Percentiles rank a stretch among this genome's conserved stretches.
These are phyloP conservation scores for Torymus tubicola DNA, from an alignment of 2,888 invertebrate species.

Conservation along the genomic window DNA sequence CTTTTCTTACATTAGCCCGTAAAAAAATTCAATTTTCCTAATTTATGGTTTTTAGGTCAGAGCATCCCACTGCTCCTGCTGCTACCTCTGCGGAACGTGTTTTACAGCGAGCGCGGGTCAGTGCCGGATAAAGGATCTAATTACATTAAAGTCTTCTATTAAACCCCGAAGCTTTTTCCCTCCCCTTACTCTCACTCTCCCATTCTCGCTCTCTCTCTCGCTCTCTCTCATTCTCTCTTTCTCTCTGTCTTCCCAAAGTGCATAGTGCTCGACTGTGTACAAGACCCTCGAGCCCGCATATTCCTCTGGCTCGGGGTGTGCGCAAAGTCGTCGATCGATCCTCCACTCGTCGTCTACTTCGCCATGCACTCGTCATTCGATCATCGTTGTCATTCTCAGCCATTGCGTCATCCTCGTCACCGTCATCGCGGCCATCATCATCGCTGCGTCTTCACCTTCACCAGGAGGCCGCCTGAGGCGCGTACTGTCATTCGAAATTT, in stretches of 20 bases:
- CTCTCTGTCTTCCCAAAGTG: too few species aligned
- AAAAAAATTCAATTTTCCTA: neutral
- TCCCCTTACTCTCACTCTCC: neutral
- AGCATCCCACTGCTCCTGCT: neutral
- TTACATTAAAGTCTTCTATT: constrained; percentile 35
- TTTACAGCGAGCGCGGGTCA: neutral
- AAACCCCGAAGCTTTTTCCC: constrained; percentile 4
- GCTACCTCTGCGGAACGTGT: constrained; percentile 1
- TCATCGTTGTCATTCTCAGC: too few species aligned
- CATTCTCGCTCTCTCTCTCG: neutral
- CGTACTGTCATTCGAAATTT: constrained; percentile 78
- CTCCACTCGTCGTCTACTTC: too few species aligned
- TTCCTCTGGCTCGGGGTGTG: too few species aligned
- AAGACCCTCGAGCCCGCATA: too few species aligned
- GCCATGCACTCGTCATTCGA: too few species aligned
- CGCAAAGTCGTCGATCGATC: too few species aligned
- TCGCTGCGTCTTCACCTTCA: constrained; percentile 75
- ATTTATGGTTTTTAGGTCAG: constrained; percentile 20
- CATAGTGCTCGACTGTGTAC: too few species aligned
- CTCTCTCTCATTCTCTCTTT: too few species aligned
- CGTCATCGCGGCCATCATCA: constrained; percentile 13
- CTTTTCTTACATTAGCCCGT: too few species aligned
- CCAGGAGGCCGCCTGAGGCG: constrained; percentile 80
- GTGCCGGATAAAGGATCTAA: constrained; percentile 28
- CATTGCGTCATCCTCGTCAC: too few species aligned